Conservation (phyloP, 2,888 invertebrate species). For the Parnassius apollo region DNA sequence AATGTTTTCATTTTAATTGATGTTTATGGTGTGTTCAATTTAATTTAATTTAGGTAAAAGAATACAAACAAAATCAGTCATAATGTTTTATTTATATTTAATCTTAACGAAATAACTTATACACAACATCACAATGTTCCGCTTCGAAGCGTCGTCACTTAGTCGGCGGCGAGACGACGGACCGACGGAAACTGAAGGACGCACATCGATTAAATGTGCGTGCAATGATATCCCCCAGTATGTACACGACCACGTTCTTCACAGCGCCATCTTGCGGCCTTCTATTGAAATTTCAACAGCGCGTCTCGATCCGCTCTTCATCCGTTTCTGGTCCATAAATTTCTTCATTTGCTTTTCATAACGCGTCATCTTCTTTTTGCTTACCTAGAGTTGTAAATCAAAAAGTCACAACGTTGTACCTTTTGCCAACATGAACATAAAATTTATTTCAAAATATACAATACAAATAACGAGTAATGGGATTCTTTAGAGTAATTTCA, state of each 20-base stretch:
- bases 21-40: no score
- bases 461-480: no score
- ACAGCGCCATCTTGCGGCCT: constrained; percentile 97
- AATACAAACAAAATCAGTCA: background rate
- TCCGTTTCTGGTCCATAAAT: constrained; percentile 91
- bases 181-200: background rate
- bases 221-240: background rate
- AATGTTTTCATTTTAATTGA: no score
- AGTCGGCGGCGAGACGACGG: background rate
- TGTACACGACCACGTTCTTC: constrained; percentile 36
- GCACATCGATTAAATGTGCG: background rate
- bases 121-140: constrained; percentile 2
- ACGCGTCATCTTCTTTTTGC: constrained; percentile 92
- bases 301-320: constrained; percentile 88
- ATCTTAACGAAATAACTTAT: constrained; percentile 10
- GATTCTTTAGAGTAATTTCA: no score
- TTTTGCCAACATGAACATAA: no score
- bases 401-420: no score
- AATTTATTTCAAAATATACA: no score
- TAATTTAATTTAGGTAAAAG: no score
- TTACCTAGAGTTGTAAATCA: constrained; percentile 66
- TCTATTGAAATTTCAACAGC: constrained; percentile 98
- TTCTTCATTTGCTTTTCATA: constrained; percentile 96
- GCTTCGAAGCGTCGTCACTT: background rate
- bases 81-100: constrained; percentile 7